Evolutionary conservation across 2,888 invertebrate species (phyloP).

Genomic region (Deilephila elpenor): DNA sequence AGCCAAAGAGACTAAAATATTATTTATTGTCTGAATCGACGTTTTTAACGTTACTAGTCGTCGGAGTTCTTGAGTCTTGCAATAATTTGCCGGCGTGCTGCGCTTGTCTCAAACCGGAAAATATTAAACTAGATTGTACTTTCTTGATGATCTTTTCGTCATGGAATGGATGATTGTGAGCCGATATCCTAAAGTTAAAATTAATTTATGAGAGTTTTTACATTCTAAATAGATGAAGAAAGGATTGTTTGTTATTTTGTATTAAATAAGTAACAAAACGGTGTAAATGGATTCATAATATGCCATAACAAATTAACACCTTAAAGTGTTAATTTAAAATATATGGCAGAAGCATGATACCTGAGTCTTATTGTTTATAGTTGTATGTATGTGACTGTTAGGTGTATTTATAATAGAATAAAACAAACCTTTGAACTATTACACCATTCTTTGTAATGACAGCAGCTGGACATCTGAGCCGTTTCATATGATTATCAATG

Average conservation of each 20-base stretch:
- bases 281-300: too few species aligned
- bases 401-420: too few species aligned
- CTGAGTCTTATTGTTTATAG: too few species aligned
- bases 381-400: too few species aligned
- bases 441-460: slow-evolving; percentile 65
- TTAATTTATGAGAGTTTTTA: too few species aligned
- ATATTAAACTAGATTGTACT: slow-evolving; percentile 43
- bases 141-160: slow-evolving; percentile 67
- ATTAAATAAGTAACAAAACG: too few species aligned
- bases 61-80: not conserved
- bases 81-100: slow-evolving; percentile 5
- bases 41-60: not conserved
- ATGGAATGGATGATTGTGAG: slow-evolving; percentile 70
- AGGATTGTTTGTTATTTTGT: too few species aligned
- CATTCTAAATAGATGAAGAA: too few species aligned
- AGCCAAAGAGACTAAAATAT: not conserved
- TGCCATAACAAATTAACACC: too few species aligned
- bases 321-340: too few species aligned
- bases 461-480: slow-evolving; percentile 63
- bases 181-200: slow-evolving; percentile 48
- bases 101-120: slow-evolving; percentile 12
- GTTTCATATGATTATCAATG: slow-evolving; percentile 58
- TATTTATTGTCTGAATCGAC: slow-evolving; percentile 22
- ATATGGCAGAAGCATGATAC: too few species aligned
- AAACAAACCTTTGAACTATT: slow-evolving; percentile 64